These are phyloP conservation scores for Stylophora pistillata DNA, from an alignment of 64 coral and sea anemone genomes.

Conservation along the genomic window DNA sequence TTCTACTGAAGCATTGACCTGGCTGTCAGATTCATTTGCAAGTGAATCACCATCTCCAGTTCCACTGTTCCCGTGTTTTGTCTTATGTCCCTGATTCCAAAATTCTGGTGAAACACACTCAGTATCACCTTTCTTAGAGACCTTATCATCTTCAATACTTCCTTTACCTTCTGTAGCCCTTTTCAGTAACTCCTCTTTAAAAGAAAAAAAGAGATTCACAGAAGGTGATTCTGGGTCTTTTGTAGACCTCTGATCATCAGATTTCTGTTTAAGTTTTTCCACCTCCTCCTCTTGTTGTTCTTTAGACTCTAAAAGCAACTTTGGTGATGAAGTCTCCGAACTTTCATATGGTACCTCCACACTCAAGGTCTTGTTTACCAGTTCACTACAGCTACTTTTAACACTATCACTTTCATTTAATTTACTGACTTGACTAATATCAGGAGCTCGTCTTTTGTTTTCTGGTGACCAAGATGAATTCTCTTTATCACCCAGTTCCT, in stretches of 20 bases:
- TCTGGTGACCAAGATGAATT: conserved; percentile 26
- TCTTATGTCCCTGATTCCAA: background rate
- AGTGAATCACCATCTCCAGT: background rate
- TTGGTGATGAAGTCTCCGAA: background rate
- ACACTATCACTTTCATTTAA: background rate
- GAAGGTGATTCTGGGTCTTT: background rate
- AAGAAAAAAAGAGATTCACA: conserved; percentile 30
- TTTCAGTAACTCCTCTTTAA: conserved; percentile 41
- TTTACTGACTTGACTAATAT: background rate
- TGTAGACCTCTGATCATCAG: background rate
- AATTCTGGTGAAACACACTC: background rate
- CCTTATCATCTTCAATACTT: background rate
- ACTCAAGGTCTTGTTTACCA: background rate
- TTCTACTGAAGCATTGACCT: background rate
- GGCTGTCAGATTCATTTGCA: background rate
- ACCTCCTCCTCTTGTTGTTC: background rate
- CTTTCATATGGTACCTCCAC: background rate
- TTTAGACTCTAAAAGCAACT: background rate
- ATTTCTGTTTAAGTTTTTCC: background rate
- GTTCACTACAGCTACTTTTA: background rate
- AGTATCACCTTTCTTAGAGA: background rate
- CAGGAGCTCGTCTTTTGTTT: conserved; percentile 32
- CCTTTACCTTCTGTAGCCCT: background rate
- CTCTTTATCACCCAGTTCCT: background rate
- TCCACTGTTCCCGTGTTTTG: background rate